These are phyloP conservation scores for Acanthaster planci DNA, from an alignment of 35 echinoderm and acorn worm genomes.

Conservation along the genomic window DNA sequence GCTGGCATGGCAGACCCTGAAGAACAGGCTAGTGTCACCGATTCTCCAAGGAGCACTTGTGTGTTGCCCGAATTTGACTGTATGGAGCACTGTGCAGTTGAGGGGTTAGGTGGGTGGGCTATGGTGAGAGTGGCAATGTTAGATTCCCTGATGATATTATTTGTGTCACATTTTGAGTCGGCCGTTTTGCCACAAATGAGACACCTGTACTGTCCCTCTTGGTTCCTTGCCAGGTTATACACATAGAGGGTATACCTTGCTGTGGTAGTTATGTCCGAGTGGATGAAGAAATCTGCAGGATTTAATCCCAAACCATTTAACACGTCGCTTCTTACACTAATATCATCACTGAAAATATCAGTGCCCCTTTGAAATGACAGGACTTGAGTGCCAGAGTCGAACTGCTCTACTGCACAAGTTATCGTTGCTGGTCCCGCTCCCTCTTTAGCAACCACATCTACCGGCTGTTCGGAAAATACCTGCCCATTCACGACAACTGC, in stretches of 20 bases:
- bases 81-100: not conserved
- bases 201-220: slow-evolving; percentile 39
- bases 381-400: not conserved
- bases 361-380: not conserved
- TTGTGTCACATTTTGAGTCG: not conserved
- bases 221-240: not conserved
- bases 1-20: slow-evolving; percentile 32
- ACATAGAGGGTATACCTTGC: not conserved
- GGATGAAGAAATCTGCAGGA: not conserved
- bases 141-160: slow-evolving; percentile 21
- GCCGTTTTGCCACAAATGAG: slow-evolving; percentile 16
- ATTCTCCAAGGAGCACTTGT: slow-evolving; percentile 18
- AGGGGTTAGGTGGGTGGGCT: not conserved
- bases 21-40: slow-evolving; percentile 33
- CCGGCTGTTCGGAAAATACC: slow-evolving; percentile 13
- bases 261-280: too few relatives aligned
- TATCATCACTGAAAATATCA: slow-evolving; percentile 5
- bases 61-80: not conserved
- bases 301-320: not conserved
- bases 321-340: not conserved
- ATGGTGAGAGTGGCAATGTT: not conserved
- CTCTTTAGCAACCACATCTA: not conserved
- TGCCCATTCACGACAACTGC: not conserved
- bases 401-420: not conserved
- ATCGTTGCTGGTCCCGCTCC: not conserved